Conservation (phyloP, 2,888 invertebrate genomes). For the Tetragnatha montana region DNA sequence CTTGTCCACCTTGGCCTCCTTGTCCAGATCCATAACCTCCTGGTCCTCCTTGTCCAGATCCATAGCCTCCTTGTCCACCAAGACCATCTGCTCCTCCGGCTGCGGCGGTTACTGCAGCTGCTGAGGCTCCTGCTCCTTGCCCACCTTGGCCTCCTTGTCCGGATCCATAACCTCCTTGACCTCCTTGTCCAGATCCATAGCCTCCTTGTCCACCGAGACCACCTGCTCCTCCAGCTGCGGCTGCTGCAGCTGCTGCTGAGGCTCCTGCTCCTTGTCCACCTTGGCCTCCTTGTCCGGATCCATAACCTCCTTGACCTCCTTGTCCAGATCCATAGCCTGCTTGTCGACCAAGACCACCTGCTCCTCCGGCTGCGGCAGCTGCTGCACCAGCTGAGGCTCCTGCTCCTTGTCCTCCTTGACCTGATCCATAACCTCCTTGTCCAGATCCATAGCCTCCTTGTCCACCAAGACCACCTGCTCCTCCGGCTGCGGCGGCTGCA, state of each 20-base stretch:
- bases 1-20: not conserved
- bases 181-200: not conserved
- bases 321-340: not conserved
- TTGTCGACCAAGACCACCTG: not conserved
- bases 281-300: not conserved
- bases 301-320: not conserved
- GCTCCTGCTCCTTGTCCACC: not conserved
- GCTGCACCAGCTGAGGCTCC: not conserved
- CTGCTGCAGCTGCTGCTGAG: not conserved
- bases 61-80: not conserved
- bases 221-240: not conserved
- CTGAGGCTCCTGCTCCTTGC: not conserved
- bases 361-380: not conserved
- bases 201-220: not conserved
- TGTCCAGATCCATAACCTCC: too few relatives aligned
- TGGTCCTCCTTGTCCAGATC: not conserved
- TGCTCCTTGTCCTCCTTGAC: not conserved
- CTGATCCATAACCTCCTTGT: not conserved
- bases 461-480: too few relatives aligned
- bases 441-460: not conserved
- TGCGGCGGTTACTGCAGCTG: not conserved
- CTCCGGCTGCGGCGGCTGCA: too few relatives aligned
- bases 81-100: not conserved
- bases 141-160: constrained; percentile 2
- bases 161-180: not conserved